A percentile compares a stretch with the other conserved stretches of the same genome.
These are phyloP conservation scores for Zonotrichia leucophrys DNA, from an alignment of 2,113 vertebrate genomes.

Conservation along the genomic window DNA sequence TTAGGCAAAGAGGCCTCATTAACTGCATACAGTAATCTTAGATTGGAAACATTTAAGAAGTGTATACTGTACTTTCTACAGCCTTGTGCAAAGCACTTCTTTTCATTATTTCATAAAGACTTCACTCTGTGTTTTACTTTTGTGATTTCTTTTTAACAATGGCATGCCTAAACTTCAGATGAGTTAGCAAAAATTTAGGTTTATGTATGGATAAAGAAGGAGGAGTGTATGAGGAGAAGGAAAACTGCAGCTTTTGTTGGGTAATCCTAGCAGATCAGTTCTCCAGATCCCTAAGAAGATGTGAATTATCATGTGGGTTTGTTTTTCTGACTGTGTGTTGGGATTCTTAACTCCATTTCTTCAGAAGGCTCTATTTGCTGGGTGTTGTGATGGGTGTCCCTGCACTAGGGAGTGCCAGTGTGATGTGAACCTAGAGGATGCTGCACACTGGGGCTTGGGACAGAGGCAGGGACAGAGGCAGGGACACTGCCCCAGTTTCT, in stretches of 20 bases:
- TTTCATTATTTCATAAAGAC: neutral
- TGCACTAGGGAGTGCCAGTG: neutral
- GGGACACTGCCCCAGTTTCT: neutral
- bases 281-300: neutral
- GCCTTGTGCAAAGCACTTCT: neutral
- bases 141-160: neutral
- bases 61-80: neutral
- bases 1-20: neutral
- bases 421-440: accelerated
- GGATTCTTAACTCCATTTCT: neutral
- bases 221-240: neutral
- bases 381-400: neutral
- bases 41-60: neutral
- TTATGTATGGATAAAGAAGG: neutral
- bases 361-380: neutral
- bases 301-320: neutral
- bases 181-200: neutral
- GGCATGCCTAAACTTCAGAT: neutral
- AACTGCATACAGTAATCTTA: neutral
- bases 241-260: neutral
- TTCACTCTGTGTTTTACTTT: neutral
- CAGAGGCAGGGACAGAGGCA: accelerated
- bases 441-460: neutral
- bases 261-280: neutral
- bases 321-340: neutral